Conservation (phyloP, 2,113 vertebrate species). For the Athene noctua region DNA sequence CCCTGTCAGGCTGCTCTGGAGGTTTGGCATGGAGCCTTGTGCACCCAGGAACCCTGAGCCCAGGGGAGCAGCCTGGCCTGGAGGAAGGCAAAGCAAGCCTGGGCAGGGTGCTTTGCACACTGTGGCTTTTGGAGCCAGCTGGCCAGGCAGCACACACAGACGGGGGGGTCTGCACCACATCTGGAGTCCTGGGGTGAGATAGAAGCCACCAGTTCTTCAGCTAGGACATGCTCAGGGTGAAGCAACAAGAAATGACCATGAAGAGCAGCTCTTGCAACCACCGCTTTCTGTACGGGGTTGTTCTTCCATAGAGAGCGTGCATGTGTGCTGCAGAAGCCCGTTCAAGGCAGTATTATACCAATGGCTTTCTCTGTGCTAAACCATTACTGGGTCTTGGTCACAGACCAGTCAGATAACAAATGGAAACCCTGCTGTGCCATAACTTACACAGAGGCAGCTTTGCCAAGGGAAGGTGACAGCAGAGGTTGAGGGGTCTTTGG, state of each 20-base stretch:
- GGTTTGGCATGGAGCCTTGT: background rate
- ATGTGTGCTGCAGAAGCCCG: background rate
- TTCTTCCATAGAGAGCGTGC: background rate
- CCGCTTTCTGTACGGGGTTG: background rate
- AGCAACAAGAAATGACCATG: background rate
- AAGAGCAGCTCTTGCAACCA: background rate
- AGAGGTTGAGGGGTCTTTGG: background rate
- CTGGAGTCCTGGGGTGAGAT: background rate
- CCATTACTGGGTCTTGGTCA: background rate
- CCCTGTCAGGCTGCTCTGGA: background rate
- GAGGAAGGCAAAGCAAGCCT: background rate
- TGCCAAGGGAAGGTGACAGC: background rate
- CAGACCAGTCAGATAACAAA: background rate
- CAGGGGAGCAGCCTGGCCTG: background rate
- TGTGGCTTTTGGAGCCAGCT: background rate
- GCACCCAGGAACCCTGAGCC: background rate
- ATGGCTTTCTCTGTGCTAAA: background rate
- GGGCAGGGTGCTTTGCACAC: background rate
- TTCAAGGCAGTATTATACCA: background rate
- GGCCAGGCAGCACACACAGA: accelerated
- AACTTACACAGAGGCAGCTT: background rate
- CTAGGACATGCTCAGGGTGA: background rate
- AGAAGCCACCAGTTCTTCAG: background rate
- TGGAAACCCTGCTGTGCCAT: background rate
- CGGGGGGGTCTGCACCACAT: background rate